These are phyloP conservation scores for Euwallacea fornicatus DNA, from an alignment of 1,140 invertebrate species.

Conservation along the genomic window DNA sequence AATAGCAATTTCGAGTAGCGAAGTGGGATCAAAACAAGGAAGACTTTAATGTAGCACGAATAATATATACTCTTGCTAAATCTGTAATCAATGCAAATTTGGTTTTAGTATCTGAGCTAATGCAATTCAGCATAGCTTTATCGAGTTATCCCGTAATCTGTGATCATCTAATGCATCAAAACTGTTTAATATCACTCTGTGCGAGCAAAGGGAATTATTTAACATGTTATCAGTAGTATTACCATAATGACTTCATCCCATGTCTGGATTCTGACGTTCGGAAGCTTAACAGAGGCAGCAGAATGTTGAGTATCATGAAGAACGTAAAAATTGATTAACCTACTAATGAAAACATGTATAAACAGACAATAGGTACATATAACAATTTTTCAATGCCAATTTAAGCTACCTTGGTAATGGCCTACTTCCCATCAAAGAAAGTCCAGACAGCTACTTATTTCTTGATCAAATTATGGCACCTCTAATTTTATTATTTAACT, in stretches of 20 bases:
- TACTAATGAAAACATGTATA: no score
- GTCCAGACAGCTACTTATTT: no score
- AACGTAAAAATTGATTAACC: no score
- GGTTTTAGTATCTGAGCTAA: constrained; percentile 2
- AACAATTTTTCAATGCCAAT: no score
- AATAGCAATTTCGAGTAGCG: no score
- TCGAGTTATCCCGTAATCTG: constrained; percentile 31
- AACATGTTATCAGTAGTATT: constrained; percentile 29
- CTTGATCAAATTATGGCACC: no score
- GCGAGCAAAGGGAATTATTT: constrained; percentile 34
- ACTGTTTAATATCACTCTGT: constrained; percentile 26
- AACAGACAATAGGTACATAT: no score
- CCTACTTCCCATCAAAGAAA: no score
- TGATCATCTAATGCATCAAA: constrained; percentile 34
- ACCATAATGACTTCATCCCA: constrained; percentile 15
- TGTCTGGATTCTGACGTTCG: no score
- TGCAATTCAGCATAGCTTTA: constrained; percentile 14
- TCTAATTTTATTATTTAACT: neutral
- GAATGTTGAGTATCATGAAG: no score
- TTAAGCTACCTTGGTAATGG: no score
- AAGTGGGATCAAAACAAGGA: neutral
- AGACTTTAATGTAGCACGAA: neutral
- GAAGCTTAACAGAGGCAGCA: no score
- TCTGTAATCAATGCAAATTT: neutral
- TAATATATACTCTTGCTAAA: neutral